Conservation (phyloP, 2,113 vertebrate species). For the Hiodon alosoides region DNA sequence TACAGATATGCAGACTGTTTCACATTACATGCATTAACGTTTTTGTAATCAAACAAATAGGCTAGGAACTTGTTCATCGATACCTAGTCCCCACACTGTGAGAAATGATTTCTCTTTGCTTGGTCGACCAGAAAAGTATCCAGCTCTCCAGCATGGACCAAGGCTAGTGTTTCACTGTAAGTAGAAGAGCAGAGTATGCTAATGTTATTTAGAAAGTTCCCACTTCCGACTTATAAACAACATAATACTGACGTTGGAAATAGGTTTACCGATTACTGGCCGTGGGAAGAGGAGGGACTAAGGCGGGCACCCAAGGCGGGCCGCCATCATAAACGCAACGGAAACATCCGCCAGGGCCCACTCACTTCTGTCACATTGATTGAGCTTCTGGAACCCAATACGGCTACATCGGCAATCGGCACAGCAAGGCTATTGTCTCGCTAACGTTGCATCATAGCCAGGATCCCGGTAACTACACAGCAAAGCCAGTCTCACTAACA, state of each 20-base stretch:
- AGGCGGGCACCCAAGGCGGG: too few relatives aligned
- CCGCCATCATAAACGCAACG: too few relatives aligned
- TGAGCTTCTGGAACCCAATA: constrained; percentile 11
- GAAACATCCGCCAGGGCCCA: too few relatives aligned
- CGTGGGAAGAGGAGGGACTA: too few relatives aligned
- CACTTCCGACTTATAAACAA: too few relatives aligned
- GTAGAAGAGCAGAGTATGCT: constrained; percentile 60
- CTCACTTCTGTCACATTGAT: constrained; percentile 29
- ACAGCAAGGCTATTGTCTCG: neutral
- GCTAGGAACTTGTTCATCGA: constrained; percentile 62
- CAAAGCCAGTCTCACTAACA: neutral
- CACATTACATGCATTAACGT: constrained; percentile 68
- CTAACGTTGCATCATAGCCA: too few relatives aligned
- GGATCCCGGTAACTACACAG: neutral
- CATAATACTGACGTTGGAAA: too few relatives aligned
- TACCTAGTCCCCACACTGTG: constrained; percentile 32
- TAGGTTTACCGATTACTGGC: too few relatives aligned
- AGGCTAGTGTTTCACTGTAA: constrained; percentile 63
- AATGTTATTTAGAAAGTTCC: constrained; percentile 50
- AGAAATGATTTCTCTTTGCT: constrained; percentile 50
- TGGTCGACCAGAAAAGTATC: constrained; percentile 59
- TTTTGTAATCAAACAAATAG: constrained; percentile 71
- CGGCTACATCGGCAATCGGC: neutral
- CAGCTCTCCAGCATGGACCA: constrained; percentile 53
- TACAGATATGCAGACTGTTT: constrained; percentile 65